Conservation (phyloP, 1,140 invertebrate species). For the Drosophila azteca region DNA sequence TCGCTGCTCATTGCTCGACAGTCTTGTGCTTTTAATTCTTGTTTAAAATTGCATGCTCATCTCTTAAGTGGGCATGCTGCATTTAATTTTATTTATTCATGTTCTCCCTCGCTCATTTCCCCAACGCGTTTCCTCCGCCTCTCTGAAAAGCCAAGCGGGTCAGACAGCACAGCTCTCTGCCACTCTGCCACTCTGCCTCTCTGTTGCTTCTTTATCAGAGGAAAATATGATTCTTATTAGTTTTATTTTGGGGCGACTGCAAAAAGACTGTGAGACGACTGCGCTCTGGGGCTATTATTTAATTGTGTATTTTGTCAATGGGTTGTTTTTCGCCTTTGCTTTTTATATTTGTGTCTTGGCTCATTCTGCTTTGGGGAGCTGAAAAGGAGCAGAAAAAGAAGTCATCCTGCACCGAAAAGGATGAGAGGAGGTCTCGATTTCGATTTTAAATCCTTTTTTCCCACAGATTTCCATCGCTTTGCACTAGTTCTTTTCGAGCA, state of each 20-base stretch:
- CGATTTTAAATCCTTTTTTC: conserved; percentile 20
- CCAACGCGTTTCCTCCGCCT: conserved; percentile 2
- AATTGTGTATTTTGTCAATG: conserved; percentile 74
- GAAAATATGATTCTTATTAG: conserved; percentile 68
- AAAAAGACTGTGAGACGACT: conserved; percentile 11
- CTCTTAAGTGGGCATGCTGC: conserved; percentile 74
- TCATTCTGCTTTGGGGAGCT: conserved; percentile 13
- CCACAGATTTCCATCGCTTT: conserved; percentile 23
- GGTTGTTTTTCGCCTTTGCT: conserved; percentile 17
- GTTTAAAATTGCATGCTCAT: conserved; percentile 79
- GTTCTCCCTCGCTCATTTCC: conserved; percentile 26
- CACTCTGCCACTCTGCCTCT: not conserved
- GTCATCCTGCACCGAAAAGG: not conserved
- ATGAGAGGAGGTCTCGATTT: not conserved
- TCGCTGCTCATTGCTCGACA: conserved; percentile 28
- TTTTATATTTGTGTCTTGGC: conserved; percentile 6
- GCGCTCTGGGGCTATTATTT: conserved; percentile 65
- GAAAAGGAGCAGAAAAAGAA: not conserved
- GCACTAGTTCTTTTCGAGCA: not conserved
- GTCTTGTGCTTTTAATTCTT: conserved; percentile 76
- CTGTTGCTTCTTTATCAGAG: conserved; percentile 41
- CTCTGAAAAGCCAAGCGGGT: conserved; percentile 64
- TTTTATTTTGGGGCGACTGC: conserved; percentile 24
- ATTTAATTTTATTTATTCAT: conserved; percentile 80
- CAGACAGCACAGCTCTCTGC: conserved; percentile 50